Evolutionary conservation across 2,113 vertebrate species (phyloP).

Genomic region (Myxocyprinus asiaticus): DNA sequence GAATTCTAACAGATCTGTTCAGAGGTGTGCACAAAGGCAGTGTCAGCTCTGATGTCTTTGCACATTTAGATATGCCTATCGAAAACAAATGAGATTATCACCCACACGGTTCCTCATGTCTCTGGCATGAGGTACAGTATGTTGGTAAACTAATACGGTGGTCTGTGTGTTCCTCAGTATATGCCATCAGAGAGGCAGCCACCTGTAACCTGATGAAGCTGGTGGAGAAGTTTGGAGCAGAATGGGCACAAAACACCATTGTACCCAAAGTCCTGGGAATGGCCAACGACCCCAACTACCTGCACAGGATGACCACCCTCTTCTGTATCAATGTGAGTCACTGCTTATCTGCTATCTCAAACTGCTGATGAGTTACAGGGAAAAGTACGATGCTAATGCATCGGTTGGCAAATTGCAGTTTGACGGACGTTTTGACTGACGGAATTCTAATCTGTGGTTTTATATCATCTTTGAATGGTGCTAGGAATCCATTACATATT

Average conservation of each 20-base stretch:
- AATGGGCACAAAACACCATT: constrained; percentile 90
- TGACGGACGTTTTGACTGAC: background rate
- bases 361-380: too few relatives aligned
- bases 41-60: too few relatives aligned
- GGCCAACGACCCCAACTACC: constrained; percentile 90
- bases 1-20: too few relatives aligned
- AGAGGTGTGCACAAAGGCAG: too few relatives aligned
- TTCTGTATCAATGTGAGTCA: constrained; percentile 90
- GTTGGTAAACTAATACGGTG: background rate
- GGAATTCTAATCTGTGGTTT: background rate
- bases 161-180: constrained; percentile 55
- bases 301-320: constrained; percentile 91
- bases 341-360: too few relatives aligned
- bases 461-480: background rate
- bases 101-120: too few relatives aligned
- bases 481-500: background rate
- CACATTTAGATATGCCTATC: too few relatives aligned
- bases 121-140: background rate
- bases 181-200: constrained; percentile 58
- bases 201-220: constrained; percentile 86
- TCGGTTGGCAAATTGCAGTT: background rate
- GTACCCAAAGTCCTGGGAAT: constrained; percentile 89
- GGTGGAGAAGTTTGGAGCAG: constrained; percentile 88
- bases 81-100: too few relatives aligned
- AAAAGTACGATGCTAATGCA: too few relatives aligned